Conservation (phyloP, 2,888 invertebrate species). For the Ophion costatus region DNA sequence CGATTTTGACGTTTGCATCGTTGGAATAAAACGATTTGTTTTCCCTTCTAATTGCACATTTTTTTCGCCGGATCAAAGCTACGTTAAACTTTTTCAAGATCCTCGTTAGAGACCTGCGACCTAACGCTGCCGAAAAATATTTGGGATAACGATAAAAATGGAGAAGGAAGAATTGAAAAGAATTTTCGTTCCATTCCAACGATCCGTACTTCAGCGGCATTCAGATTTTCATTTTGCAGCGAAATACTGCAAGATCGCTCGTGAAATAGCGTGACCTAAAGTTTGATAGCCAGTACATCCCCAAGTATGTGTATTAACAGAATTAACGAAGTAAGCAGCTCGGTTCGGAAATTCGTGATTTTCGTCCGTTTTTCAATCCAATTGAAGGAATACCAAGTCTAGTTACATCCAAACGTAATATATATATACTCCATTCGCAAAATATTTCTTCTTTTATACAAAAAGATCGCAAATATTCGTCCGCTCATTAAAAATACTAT, state of each 20-base stretch:
- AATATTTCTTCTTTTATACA: slow-evolving; percentile 57
- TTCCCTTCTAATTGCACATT: too few relatives aligned
- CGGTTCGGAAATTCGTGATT: background rate
- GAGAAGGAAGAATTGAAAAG: too few relatives aligned
- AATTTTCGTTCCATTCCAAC: background rate
- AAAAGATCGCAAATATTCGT: slow-evolving; percentile 54
- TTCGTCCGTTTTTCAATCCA: background rate
- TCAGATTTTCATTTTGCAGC: background rate
- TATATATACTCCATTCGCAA: slow-evolving; percentile 54
- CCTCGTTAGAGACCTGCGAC: too few relatives aligned
- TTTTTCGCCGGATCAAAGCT: too few relatives aligned
- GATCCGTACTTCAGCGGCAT: background rate
- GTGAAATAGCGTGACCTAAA: background rate
- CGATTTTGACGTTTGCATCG: too few relatives aligned
- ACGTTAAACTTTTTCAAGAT: too few relatives aligned
- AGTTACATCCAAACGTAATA: slow-evolving; percentile 54
- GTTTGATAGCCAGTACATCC: slow-evolving; percentile 18
- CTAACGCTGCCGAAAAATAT: too few relatives aligned
- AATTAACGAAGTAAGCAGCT: background rate
- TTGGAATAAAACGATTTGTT: too few relatives aligned
- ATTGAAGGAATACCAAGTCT: slow-evolving; percentile 32
- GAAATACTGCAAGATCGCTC: background rate
- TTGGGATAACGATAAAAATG: too few relatives aligned
- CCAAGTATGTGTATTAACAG: background rate
- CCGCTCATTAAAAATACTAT: slow-evolving; percentile 67